Percentiles rank a stretch among this genome's conserved stretches.
These are phyloP conservation scores for Serinus canaria DNA, from an alignment of 2,113 vertebrate genomes.

Conservation along the genomic window DNA sequence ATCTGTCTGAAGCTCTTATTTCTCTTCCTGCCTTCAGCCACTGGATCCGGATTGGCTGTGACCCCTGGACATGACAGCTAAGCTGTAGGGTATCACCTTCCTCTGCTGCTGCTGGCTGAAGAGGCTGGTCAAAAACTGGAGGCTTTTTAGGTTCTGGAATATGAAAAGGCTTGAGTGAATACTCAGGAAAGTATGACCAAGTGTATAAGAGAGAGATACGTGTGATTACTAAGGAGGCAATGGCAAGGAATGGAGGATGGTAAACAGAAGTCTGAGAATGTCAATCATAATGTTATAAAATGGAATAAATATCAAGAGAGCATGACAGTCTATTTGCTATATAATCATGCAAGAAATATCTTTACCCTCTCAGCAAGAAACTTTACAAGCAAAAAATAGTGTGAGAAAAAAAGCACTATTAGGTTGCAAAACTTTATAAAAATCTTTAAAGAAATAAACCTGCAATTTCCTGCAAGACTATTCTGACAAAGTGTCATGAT, in stretches of 20 bases:
- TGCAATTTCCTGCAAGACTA: not conserved
- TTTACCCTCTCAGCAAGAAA: not conserved
- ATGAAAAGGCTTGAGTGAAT: slow-evolving; percentile 42
- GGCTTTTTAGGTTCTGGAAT: slow-evolving; percentile 87
- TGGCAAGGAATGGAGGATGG: not conserved
- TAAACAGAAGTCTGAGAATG: not conserved
- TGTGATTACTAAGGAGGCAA: not conserved
- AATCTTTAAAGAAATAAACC: not conserved
- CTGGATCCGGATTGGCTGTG: slow-evolving; percentile 87
- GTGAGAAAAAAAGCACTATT: not conserved
- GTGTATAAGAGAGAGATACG: not conserved
- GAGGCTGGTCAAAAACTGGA: slow-evolving; percentile 88
- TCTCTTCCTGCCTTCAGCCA: slow-evolving; percentile 94
- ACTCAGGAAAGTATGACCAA: not conserved
- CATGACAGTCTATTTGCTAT: not conserved
- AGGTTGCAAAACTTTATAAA: not conserved
- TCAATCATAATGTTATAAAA: not conserved
- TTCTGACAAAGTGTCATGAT: not conserved
- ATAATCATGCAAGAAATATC: not conserved
- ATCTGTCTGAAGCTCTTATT: slow-evolving; percentile 81
- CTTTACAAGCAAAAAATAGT: not conserved
- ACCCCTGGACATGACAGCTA: slow-evolving; percentile 87
- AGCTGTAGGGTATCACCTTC: slow-evolving; percentile 86
- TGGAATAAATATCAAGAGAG: not conserved
- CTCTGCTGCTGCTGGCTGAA: slow-evolving; percentile 78